phyloP scores from a whole-genome alignment of 1,140 invertebrate genomes.

The Brachionus koreanus region DNA sequence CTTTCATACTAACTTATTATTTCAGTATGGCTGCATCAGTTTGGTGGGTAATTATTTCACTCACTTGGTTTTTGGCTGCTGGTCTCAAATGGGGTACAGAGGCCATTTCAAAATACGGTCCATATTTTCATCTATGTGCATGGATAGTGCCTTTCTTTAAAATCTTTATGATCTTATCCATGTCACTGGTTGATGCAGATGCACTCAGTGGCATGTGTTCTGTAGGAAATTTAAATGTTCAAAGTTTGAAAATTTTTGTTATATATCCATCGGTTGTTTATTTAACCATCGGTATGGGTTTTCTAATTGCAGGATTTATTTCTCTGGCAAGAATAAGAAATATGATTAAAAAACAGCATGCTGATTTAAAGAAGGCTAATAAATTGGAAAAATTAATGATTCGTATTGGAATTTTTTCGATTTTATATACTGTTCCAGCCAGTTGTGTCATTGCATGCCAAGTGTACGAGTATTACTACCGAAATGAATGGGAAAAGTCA shows the following conservation, averaged over 20 bases:
- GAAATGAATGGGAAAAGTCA: conserved; percentile 68
- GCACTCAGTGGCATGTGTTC: conserved; percentile 89
- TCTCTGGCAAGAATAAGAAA: conserved; percentile 90
- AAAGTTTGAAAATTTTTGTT: conserved; percentile 80
- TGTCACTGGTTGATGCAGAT: conserved; percentile 94
- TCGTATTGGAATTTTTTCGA: conserved; percentile 87
- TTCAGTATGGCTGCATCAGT: conserved; percentile 94
- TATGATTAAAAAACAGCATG: conserved; percentile 75
- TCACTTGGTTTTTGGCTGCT: conserved; percentile 96
- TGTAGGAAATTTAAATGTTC: conserved; percentile 79
- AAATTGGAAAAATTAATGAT: conserved; percentile 97
- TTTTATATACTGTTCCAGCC: conserved; percentile 91
- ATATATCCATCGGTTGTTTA: conserved; percentile 84
- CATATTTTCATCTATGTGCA: conserved; percentile 92
- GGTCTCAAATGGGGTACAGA: conserved; percentile 98
- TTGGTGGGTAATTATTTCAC: conserved; percentile 95
- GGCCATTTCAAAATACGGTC: conserved; percentile 92
- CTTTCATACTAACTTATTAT: conserved; percentile 97
- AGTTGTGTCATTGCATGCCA: conserved; percentile 73
- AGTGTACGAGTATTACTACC: conserved; percentile 64
- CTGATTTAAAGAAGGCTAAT: conserved; percentile 67
- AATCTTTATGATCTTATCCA: conserved; percentile 84
- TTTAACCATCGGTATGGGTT: conserved; percentile 85
- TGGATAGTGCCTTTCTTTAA: conserved; percentile 87
- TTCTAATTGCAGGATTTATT: conserved; percentile 88